Evolutionary conservation across 2,888 invertebrate species (phyloP).

Genomic region (Phalera bucephala): DNA sequence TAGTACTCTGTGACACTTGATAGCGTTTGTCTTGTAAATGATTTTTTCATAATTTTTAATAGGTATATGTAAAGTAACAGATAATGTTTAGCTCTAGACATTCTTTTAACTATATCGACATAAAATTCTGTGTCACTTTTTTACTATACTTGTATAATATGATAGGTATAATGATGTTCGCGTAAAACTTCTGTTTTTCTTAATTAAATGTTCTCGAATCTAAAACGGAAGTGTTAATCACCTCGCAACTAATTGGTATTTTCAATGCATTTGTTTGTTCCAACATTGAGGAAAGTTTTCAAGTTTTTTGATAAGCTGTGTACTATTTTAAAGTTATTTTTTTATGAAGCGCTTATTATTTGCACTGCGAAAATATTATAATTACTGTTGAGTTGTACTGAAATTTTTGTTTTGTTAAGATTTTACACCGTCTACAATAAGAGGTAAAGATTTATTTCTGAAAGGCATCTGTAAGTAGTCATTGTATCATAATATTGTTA

Average conservation of each 20-base stretch:
- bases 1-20: slow-evolving; percentile 33
- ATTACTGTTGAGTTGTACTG: slow-evolving; percentile 45
- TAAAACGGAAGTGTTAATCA: slow-evolving; percentile 33
- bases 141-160: slow-evolving; percentile 56
- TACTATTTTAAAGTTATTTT: slow-evolving; percentile 21
- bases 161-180: slow-evolving; percentile 38
- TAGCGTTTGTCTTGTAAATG: slow-evolving; percentile 49
- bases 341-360: slow-evolving; percentile 37
- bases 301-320: slow-evolving; percentile 44
- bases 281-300: slow-evolving; percentile 36
- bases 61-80: slow-evolving; percentile 46
- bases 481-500: slow-evolving; percentile 55
- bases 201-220: slow-evolving; percentile 34
- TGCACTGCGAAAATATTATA: slow-evolving; percentile 43
- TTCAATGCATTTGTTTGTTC: slow-evolving; percentile 35
- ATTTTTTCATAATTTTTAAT: slow-evolving; percentile 43
- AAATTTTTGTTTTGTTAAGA: slow-evolving; percentile 57
- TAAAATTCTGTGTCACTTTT: slow-evolving; percentile 55
- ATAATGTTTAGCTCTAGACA: slow-evolving; percentile 66
- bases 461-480: slow-evolving; percentile 40
- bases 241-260: slow-evolving; percentile 46
- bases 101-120: slow-evolving; percentile 62
- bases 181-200: slow-evolving; percentile 34
- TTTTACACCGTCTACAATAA: slow-evolving; percentile 34
- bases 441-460: slow-evolving; percentile 40